Evolutionary conservation across 2,888 invertebrate species (phyloP), one percentile per base, ranked within the genome.

Genomic region (Colostygia pectinataria): DNA sequence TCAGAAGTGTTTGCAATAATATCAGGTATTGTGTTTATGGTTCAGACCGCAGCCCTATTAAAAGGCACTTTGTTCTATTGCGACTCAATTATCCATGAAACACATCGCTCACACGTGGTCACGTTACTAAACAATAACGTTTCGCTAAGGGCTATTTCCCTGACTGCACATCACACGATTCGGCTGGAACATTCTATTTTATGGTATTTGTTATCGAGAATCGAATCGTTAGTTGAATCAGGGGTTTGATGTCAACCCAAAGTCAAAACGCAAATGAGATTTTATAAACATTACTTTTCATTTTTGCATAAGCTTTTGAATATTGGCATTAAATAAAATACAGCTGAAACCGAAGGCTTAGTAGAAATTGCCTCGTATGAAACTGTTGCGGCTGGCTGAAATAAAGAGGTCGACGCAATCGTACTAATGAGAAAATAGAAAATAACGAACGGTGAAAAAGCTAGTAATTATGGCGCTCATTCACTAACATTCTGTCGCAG

Each of bases 371-470:
- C 53, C 37, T 41, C 36, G 39, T 42, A 50, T 41, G 23, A 15
- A 27, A 49, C 24, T 36, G 29, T 44, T 43, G 53, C 34, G 36
- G 33, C 32, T 25, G 28, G 8, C 7, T 36, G 44, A 42, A 55
- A 52, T 39, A 47, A 45, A 41, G 54, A 57, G 50, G 43, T 24
- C 24, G 18, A 24, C 23, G 42, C 43, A 52, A 44, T 49, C 40
- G 28, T 34, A 45, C 48, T 58, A 60, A 56, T 58, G 57, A 57
- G 55, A 53, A 31, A 42, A 52, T 34, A 52, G 28, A 39, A 33
- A 42, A 40, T 29, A 41, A 23, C n/a, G 23, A 25, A 32, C 12
- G 14, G 24, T 10, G 23, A 40, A 28, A 49, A 27, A 55, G 13
- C 20, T 14, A 29, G 31, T 33, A 28, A 42, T 36, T 14, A 27